Conservation (phyloP, 2,113 vertebrate genomes). For the Eidolon helvum region DNA sequence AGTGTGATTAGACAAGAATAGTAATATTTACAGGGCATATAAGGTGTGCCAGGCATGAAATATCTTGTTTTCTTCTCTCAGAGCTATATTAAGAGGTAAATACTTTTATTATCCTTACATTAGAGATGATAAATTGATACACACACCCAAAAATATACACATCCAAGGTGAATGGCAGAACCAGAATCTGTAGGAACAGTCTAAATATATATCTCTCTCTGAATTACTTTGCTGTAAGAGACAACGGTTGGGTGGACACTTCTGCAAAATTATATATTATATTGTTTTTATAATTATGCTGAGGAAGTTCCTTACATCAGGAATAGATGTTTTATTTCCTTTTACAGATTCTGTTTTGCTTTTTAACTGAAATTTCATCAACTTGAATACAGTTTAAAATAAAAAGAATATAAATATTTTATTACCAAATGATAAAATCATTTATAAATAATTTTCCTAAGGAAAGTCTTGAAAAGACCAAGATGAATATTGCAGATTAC, state of each 20-base stretch:
- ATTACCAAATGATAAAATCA: not conserved
- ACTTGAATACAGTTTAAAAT: not conserved
- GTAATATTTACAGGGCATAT: not conserved
- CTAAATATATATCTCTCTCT: not conserved
- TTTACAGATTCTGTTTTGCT: not conserved
- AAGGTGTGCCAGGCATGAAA: not conserved
- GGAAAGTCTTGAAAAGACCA: not conserved
- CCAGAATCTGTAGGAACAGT: not conserved
- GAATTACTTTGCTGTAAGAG: not conserved
- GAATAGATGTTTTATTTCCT: not conserved
- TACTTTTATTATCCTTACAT: not conserved
- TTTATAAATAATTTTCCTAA: not conserved
- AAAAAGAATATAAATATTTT: not conserved
- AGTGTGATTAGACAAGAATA: not conserved
- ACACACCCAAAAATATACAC: not conserved
- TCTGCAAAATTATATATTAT: not conserved
- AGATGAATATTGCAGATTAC: not conserved
- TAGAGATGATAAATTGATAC: not conserved
- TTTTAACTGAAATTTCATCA: not conserved
- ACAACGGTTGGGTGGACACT: not conserved
- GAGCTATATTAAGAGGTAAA: not conserved
- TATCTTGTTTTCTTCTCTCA: not conserved
- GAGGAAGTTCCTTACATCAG: not conserved
- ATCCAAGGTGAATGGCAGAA: not conserved
- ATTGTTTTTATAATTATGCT: not conserved